Conservation (phyloP, 2,113 vertebrate species). For the Bungarus multicinctus region DNA sequence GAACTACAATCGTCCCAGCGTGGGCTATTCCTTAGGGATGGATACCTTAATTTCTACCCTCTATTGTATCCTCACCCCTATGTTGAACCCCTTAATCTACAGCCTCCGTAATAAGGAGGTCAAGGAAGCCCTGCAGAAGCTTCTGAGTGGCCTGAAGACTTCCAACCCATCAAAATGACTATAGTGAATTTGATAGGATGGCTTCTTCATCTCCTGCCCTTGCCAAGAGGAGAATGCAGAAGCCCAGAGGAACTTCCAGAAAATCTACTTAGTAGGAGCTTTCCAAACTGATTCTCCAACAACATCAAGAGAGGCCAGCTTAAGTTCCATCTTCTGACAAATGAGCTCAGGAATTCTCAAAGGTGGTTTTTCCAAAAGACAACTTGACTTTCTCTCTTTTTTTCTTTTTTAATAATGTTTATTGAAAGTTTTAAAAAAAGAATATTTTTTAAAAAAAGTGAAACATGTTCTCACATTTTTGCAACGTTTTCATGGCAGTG, state of each 20-base stretch:
- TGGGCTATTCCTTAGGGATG: neutral
- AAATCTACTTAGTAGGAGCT: neutral
- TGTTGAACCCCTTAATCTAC: conserved; percentile 17
- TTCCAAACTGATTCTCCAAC: neutral
- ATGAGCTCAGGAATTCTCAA: neutral
- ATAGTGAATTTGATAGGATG: neutral
- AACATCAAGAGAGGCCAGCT: neutral
- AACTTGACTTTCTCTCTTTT: too few species aligned
- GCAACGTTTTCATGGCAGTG: too few species aligned
- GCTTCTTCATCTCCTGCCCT: neutral
- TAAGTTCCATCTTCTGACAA: neutral
- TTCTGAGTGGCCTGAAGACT: neutral
- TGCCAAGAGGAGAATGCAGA: neutral
- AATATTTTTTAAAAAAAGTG: too few species aligned
- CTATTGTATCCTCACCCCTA: conserved; percentile 7
- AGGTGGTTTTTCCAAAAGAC: neutral
- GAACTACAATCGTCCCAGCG: conserved; percentile 2
- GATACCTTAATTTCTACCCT: neutral
- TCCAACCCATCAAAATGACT: neutral
- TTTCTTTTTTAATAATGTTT: too few species aligned
- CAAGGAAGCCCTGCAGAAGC: neutral
- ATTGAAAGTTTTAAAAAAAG: too few species aligned
- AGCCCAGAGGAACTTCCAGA: neutral
- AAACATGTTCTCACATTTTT: too few species aligned
- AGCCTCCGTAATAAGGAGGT: conserved; percentile 16